Base-by-base conservation (phyloP, 1,140 invertebrate species). In the Globodera ellingtonae region DNA sequence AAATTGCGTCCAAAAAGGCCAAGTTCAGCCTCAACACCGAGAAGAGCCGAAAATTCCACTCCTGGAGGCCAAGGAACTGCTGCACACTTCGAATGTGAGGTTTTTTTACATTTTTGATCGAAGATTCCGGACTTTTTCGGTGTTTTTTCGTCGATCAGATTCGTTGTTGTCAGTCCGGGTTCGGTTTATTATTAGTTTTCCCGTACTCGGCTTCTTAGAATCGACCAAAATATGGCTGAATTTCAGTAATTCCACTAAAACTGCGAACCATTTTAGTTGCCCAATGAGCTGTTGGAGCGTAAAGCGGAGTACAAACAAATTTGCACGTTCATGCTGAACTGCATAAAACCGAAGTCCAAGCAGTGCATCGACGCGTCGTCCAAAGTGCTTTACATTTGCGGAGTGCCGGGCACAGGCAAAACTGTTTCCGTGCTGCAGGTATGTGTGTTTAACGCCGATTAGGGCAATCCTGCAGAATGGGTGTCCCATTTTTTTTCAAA, bases 351-450 rank as follows among this genome's bases (percentile, higher is more conserved):
- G 35, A 62, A 59, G 47, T 47, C 46, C 18, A 15, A 13, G 56
- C 10, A 13, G 13, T 13, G 5, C 15, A 35, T 7, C 15, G n/a
- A 35, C 35, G 35, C 35, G 35, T 35, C 66, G 65, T 81, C 83
- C n/a, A 75, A 48, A 46, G 62, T 72, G 13, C 66, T 98, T 93
- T 98, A 98, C 89, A 94, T 98, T 84, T 96, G 95, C 82, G 97
- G 97, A 6, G 96, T 98, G 3, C 97, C 97, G 46, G 97, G 97
- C 0, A 98, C 96, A 3, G 97, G 97, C 0, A 99, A 98, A 92
- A 98, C 97, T 8, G 95, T 96, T 1, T 98, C 96, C 4, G 95
- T 98, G 0, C 93, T 93, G 67, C 93, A 95, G 86, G 95, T 96
- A 0, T 35, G 35, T 92, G 50, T 52, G 6, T 50, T 50, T 52